Conservation (phyloP, 2,113 vertebrate genomes). For the Xiphophorus maculatus region DNA sequence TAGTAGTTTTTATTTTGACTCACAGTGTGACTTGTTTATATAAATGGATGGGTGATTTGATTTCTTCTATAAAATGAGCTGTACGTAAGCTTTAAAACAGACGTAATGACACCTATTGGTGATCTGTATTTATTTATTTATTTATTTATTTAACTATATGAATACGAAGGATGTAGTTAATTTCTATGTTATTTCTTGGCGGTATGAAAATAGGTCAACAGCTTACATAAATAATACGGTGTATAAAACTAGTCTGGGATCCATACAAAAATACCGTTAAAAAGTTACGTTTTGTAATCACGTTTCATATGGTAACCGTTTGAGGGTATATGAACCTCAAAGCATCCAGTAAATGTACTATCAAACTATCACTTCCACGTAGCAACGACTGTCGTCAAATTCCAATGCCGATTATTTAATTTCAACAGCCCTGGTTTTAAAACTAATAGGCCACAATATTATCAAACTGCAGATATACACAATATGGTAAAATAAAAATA, state of each 20-base stretch:
- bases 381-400: neutral
- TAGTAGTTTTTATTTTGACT: no score
- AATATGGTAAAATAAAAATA: no score
- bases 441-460: neutral
- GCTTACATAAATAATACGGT: neutral
- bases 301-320: neutral
- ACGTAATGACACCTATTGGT: neutral
- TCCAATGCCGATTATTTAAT: neutral
- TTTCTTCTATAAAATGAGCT: no score
- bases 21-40: neutral
- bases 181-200: neutral
- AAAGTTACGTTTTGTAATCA: neutral
- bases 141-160: no score
- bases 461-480: neutral
- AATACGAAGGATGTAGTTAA: no score
- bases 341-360: neutral
- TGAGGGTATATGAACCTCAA: neutral
- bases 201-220: neutral
- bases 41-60: neutral
- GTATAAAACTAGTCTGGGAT: neutral
- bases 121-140: neutral
- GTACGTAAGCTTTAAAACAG: no score
- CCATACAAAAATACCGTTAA: neutral
- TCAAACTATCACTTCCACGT: no score
- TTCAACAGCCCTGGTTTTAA: neutral